Percentiles rank a stretch among this genome's conserved stretches.
These are phyloP conservation scores for Tetragnatha montana DNA, from an alignment of 2,888 invertebrate species.

Conservation along the genomic window DNA sequence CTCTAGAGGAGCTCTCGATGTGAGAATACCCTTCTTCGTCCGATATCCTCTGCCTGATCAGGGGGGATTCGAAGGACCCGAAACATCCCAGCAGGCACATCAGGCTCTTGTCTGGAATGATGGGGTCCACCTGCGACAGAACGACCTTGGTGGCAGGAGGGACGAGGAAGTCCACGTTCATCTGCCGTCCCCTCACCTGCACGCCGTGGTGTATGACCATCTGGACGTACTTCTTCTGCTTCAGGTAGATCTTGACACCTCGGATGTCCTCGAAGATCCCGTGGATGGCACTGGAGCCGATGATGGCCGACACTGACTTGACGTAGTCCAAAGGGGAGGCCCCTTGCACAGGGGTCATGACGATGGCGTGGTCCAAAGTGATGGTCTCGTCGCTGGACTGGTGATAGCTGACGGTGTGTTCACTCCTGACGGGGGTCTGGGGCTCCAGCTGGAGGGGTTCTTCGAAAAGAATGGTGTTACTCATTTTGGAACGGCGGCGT, in stretches of 20 bases:
- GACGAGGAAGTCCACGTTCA: slow-evolving; percentile 9
- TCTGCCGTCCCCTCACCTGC: not conserved
- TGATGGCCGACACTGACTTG: not conserved
- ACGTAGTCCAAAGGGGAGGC: slow-evolving; percentile 24
- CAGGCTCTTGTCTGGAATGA: slow-evolving; percentile 8
- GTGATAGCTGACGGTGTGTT: not conserved
- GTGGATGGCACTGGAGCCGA: slow-evolving; percentile 20
- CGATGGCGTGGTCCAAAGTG: slow-evolving; percentile 13
- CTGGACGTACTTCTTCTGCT: slow-evolving; percentile 9
- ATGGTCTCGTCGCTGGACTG: not conserved
- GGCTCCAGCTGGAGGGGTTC: no score
- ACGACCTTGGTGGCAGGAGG: slow-evolving; percentile 3
- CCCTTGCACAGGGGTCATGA: not conserved
- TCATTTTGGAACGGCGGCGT: no score
- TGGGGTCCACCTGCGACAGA: slow-evolving; percentile 22
- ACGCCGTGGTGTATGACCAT: not conserved
- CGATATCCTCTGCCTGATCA: slow-evolving; percentile 14
- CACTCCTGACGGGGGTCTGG: no score
- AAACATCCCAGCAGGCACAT: not conserved
- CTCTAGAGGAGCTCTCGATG: slow-evolving; percentile 1
- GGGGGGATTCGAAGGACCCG: slow-evolving; percentile 18
- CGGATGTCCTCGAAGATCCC: not conserved
- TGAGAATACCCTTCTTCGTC: slow-evolving; percentile 18
- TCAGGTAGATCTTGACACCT: slow-evolving; percentile 22
- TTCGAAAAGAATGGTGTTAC: no score